phyloP scores from a whole-genome alignment of 2,797 vertebrate species.

The Acanthurus lineatus region DNA sequence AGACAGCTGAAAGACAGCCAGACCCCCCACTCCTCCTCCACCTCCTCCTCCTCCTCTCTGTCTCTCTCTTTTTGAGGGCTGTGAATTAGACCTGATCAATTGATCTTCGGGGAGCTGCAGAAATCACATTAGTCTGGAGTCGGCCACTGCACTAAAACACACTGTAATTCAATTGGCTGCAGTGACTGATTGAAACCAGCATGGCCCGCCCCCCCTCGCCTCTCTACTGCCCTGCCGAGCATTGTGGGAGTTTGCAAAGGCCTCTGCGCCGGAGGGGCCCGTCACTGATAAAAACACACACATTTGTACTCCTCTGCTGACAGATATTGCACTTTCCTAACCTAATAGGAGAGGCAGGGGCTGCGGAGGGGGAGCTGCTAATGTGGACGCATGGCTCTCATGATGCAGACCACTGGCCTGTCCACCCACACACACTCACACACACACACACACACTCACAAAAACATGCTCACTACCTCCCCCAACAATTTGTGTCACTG shows the following conservation, averaged over 20 bases:
- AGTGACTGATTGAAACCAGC: slow-evolving; percentile 98
- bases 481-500: slow-evolving; percentile 78
- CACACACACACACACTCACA: slow-evolving; percentile 19
- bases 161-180: slow-evolving; percentile 96
- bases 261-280: slow-evolving; percentile 83
- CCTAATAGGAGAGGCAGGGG: slow-evolving; percentile 88
- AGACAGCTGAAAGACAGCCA: slow-evolving; percentile 59
- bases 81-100: slow-evolving; percentile 99
- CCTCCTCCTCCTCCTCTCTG: slow-evolving; percentile 29
- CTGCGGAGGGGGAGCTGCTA: slow-evolving; percentile 83
- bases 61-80: slow-evolving; percentile 87
- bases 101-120: slow-evolving; percentile 97
- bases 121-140: slow-evolving; percentile 99
- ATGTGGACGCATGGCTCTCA: slow-evolving; percentile 93
- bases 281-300: slow-evolving; percentile 94
- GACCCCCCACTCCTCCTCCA: slow-evolving; percentile 38
- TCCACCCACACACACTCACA: slow-evolving; percentile 35
- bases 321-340: slow-evolving; percentile 99
- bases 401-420: slow-evolving; percentile 86
- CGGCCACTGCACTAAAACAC: slow-evolving; percentile 99
- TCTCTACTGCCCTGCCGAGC: slow-evolving; percentile 42
- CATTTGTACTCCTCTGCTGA: slow-evolving; percentile 98
- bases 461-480: slow-evolving; percentile 32
- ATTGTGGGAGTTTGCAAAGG: slow-evolving; percentile 86
- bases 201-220: slow-evolving; percentile 81